phyloP scores from a whole-genome alignment of 2,113 vertebrate species.

The Cochlearius cochlearius region DNA sequence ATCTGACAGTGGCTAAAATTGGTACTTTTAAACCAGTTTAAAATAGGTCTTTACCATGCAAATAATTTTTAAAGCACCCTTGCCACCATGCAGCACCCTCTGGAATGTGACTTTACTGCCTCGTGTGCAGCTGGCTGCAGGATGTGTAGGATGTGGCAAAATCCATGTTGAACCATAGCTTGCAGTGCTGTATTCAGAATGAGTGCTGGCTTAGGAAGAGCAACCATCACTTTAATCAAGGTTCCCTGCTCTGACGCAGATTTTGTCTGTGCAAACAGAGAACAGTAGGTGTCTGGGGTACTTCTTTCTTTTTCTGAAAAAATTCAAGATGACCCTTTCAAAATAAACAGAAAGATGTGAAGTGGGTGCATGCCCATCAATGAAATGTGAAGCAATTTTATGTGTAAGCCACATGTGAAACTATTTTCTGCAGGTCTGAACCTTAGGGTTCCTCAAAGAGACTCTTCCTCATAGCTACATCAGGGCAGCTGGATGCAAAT shows the following conservation, averaged over 20 bases:
- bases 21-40: background rate
- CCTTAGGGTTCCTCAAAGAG: background rate
- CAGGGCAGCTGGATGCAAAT: background rate
- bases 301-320: background rate
- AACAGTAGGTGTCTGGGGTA: background rate
- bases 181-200: background rate
- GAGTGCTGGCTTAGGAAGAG: background rate
- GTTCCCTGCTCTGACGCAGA: background rate
- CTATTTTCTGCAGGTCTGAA: background rate
- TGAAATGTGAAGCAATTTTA: background rate
- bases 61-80: background rate
- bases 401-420: background rate
- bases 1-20: background rate
- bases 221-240: background rate
- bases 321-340: background rate
- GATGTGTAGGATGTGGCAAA: background rate
- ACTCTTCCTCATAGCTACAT: background rate
- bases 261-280: background rate
- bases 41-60: background rate
- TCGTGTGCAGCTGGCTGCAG: background rate
- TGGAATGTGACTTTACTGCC: background rate
- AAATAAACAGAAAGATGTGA: background rate
- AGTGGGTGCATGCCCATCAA: background rate
- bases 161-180: background rate
- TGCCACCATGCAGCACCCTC: background rate